Evolutionary conservation across 2,888 invertebrate genomes (phyloP), one percentile per base, ranked within the genome.

Genomic region (Eustalomyia histrio): DNA sequence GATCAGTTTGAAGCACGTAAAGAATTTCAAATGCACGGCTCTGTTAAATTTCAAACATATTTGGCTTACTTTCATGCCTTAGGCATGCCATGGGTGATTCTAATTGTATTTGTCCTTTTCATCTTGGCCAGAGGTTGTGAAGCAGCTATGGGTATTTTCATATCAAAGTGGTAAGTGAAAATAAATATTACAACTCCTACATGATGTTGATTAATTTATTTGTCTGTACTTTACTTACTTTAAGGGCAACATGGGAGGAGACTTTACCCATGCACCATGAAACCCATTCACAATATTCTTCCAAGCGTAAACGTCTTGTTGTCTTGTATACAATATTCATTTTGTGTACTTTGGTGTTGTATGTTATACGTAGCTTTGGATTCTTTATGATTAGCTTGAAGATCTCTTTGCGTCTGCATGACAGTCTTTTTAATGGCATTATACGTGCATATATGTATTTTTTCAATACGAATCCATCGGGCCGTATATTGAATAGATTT

Each of bases 331-430:
- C 87, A 0, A 68, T 87, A 2, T 84, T 90, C 1, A 85, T 90
- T 21, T 47, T 85, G 9, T 82, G 84, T 58, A 89, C 89, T 0
- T 83, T 90, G 47, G n/a, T 87, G 91, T 50, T 94, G 91, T 88
- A 91, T 92, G 60, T 95, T 91, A 87, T 92, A 91, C 9, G 91
- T 85, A n/a, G 94, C 8, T 92, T 93, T 57, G 91, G 93, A 0
- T 95, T 95, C 90, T 95, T 95, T 87, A 91, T 91, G 84, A 92
- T 95, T 79, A 96, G 96, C 84, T 94, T 96, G 87, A 92, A 91
- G 29, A 94, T 96, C 0, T 96, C 97, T 0, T 91, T 93, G 29
- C 92, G 91, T 1, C 91, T 97, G 0, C 97, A 98, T 87, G 94
- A 96, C 84, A 91, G 89, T 1, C 95, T 97, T 92, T 97, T 97